Evolutionary conservation across 2,113 vertebrate species (phyloP), one percentile per base, ranked within the genome.

Genomic region (Gasterosteus aculeatus): DNA sequence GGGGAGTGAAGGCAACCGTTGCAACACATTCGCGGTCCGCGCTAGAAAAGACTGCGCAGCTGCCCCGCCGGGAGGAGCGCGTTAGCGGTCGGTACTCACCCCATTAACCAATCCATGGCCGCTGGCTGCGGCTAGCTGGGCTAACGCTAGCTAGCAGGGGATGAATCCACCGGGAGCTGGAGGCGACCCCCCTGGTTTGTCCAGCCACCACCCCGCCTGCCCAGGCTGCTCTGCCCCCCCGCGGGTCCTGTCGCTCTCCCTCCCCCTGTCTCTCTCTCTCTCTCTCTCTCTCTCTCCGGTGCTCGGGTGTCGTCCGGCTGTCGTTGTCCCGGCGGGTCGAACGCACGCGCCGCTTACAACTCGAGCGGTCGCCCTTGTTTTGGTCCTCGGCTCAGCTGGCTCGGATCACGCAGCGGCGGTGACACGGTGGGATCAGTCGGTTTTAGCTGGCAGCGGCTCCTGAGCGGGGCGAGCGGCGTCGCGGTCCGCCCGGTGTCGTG

Each of bases 31-130:
- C 42, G 62, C 68, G n/a, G 60, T 2, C 74, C 12, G 77, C 65
- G 22, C 15, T 7, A 57, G 11, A 66, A 72, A 74, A 63, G 44
- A 82, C 80, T 71, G 83, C 80, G 88, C 84, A 81, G 78, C 59
- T 61, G 65, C 82, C 35, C 75, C 77, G 87, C 66, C n/a, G 5
- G 5, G 35, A 38, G 69, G 11, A 75, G 71, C 49, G 69, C 33
- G 77, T 65, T 86, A 85, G 86, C 78, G 29, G 84, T 83, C 29
- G 60, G 86, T 87, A 95, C 96, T 96, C 92, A 95, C 96, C 96
- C 95, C 96, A 96, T 96, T 9, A 96, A 89, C 96, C 96, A 96
- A 80, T 96, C 96, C 96, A 96, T 96, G 94, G 74, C 22, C 86
- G 89, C 77, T 85, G 85, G 64, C 62, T 63, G 83, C 2, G 65